These are phyloP conservation scores for Arenaria interpres DNA, from an alignment of 2,113 vertebrate genomes.

Conservation along the genomic window DNA sequence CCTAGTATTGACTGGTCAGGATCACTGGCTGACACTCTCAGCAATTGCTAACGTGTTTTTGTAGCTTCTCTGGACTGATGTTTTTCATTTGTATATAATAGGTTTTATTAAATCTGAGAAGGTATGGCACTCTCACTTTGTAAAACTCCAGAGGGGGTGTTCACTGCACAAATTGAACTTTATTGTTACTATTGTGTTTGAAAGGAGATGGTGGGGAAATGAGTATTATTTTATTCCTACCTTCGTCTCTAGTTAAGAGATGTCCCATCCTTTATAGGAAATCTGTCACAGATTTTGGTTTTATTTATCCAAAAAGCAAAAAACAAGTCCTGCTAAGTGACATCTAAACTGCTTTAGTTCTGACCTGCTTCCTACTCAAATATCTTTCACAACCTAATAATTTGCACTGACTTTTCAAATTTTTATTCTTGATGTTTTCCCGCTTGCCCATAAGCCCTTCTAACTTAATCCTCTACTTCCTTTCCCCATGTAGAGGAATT, in stretches of 20 bases:
- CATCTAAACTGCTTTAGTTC: not conserved
- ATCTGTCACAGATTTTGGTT: not conserved
- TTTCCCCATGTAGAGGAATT: not conserved
- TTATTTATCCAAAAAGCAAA: not conserved
- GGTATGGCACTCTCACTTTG: not conserved
- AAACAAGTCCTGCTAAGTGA: not conserved
- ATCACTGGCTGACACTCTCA: not conserved
- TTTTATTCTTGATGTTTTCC: not conserved
- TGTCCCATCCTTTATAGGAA: not conserved
- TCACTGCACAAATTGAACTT: not conserved
- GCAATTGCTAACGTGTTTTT: not conserved
- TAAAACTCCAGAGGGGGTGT: not conserved
- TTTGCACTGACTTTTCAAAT: not conserved
- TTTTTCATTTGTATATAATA: fast-evolving
- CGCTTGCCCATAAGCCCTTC: not conserved
- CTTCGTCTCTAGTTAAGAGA: not conserved
- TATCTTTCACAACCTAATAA: not conserved
- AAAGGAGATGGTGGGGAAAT: not conserved
- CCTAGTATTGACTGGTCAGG: not conserved
- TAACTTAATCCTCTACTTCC: not conserved
- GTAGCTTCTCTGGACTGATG: not conserved
- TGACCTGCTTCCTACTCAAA: not conserved
- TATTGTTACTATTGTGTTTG: not conserved
- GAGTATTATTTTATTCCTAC: not conserved
- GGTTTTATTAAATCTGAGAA: not conserved